These are phyloP conservation scores for Lasioglossum figueresi DNA, from an alignment of 2,888 invertebrate genomes.

Conservation along the genomic window DNA sequence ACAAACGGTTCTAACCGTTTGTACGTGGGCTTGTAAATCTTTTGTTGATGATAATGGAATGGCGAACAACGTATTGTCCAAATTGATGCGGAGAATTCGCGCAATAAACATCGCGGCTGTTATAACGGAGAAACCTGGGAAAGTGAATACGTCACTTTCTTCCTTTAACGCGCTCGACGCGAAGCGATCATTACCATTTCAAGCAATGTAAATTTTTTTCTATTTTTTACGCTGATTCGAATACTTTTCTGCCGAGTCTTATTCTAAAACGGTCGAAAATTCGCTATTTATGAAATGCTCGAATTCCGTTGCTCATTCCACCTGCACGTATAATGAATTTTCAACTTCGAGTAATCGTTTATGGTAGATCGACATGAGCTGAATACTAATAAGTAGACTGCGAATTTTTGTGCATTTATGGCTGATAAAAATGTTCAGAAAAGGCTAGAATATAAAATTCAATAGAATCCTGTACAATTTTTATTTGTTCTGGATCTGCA, in stretches of 20 bases:
- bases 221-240: not conserved
- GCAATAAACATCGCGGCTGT: not conserved
- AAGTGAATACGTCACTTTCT: not conserved
- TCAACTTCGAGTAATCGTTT: too few species aligned
- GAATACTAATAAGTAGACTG: too few species aligned
- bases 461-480: too few species aligned
- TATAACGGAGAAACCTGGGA: not conserved
- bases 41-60: constrained; percentile 10
- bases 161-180: not conserved
- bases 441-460: too few species aligned
- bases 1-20: constrained; percentile 4
- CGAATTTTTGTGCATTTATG: too few species aligned
- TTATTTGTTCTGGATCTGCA: too few species aligned
- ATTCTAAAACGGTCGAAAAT: not conserved
- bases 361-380: too few species aligned
- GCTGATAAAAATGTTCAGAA: too few species aligned
- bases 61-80: not conserved
- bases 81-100: not conserved
- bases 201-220: not conserved
- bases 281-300: too few species aligned
- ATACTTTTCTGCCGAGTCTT: not conserved
- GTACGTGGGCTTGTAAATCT: constrained; percentile 10
- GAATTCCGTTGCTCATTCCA: too few species aligned
- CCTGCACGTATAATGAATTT: too few species aligned
- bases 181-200: not conserved